These are phyloP conservation scores for Aphaenogaster floridana DNA, from an alignment of 1,140 invertebrate genomes.

Conservation along the genomic window DNA sequence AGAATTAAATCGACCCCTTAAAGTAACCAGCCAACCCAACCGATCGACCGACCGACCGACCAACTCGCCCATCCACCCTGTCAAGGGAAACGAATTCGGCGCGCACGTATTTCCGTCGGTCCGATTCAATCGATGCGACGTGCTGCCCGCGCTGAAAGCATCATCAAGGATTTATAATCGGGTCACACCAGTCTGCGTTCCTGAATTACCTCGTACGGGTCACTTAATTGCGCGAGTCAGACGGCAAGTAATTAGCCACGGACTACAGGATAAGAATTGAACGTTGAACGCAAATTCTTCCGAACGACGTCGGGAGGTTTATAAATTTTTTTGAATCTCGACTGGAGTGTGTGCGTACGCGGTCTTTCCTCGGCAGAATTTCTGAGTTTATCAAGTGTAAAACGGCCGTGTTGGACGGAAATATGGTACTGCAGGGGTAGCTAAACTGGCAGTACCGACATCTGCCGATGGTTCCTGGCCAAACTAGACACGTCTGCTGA, in stretches of 20 bases:
- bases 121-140: conserved; percentile 49
- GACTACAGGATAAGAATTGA: background rate
- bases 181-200: conserved; percentile 62
- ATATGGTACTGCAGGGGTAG: conserved; percentile 68
- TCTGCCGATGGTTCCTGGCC: conserved; percentile 74
- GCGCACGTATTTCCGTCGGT: conserved; percentile 16
- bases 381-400: conserved; percentile 54
- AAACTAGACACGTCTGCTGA: conserved; percentile 44
- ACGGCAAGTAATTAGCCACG: conserved; percentile 45
- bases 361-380: background rate
- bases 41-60: background rate
- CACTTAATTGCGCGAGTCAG: conserved; percentile 64
- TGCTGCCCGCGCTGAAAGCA: conserved; percentile 44
- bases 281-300: background rate
- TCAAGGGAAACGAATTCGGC: conserved; percentile 36
- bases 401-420: conserved; percentile 50
- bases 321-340: conserved; percentile 9
- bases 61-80: background rate
- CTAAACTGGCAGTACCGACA: conserved; percentile 79
- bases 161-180: conserved; percentile 65
- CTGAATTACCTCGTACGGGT: conserved; percentile 65
- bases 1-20: conserved; percentile 57
- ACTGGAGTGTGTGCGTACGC: background rate
- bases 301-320: background rate
- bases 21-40: conserved; percentile 8